Evolutionary conservation across 2,113 vertebrate species (phyloP).

Genomic region (Poecile atricapillus): DNA sequence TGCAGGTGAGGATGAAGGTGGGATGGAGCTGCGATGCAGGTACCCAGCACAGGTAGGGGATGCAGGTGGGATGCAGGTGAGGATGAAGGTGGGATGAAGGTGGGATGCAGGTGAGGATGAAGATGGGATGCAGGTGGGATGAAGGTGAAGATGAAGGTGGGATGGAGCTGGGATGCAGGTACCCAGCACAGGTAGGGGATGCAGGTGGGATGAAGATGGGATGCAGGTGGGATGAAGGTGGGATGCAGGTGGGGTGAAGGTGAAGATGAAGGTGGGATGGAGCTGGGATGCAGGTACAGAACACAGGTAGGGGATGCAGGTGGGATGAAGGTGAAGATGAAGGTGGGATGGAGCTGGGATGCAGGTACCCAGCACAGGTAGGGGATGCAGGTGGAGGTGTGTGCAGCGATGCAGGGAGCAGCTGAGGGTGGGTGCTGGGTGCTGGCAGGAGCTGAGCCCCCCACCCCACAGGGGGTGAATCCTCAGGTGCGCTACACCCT

Average conservation of each 20-base stretch:
- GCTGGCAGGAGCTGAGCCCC: not conserved
- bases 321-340: not conserved
- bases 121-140: too few relatives aligned
- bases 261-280: too few relatives aligned
- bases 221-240: too few relatives aligned
- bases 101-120: too few relatives aligned
- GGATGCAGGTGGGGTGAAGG: not conserved
- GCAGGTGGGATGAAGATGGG: too few relatives aligned
- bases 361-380: not conserved
- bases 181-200: too few relatives aligned
- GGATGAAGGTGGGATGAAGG: too few relatives aligned
- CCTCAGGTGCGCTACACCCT: not conserved
- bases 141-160: too few relatives aligned
- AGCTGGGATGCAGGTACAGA: not conserved
- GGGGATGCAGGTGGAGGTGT: not conserved
- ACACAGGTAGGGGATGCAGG: not conserved
- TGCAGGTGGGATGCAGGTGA: too few relatives aligned
- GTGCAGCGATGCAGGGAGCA: not conserved
- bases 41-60: too few relatives aligned
- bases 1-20: too few relatives aligned
- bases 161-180: not conserved
- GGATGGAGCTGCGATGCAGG: too few relatives aligned
- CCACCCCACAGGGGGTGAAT: not conserved
- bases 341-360: not conserved
- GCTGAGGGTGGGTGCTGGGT: not conserved